phyloP scores from a whole-genome alignment of 2,888 invertebrate genomes.

The Invenusta paracnida region DNA sequence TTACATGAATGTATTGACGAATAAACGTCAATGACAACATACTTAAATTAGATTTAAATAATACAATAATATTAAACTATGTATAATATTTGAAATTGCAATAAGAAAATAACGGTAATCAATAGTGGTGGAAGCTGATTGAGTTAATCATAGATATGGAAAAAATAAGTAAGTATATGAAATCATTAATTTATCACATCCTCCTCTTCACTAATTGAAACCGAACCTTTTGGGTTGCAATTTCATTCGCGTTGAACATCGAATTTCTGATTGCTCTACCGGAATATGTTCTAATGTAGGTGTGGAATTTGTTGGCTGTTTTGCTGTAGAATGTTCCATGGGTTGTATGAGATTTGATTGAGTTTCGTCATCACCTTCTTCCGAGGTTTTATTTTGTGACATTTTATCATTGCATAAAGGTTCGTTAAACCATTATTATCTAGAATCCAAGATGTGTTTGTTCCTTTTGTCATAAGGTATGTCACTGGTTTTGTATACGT shows the following conservation, averaged over 20 bases:
- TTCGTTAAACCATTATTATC: slow-evolving; percentile 14
- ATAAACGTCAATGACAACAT: slow-evolving; percentile 8
- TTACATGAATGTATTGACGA: neutral
- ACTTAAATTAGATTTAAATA: slow-evolving; percentile 1
- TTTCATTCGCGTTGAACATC: slow-evolving; percentile 7
- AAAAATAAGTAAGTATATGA: slow-evolving; percentile 3
- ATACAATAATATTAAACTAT: neutral
- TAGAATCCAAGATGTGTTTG: slow-evolving; percentile 34
- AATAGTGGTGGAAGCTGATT: neutral
- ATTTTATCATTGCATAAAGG: neutral
- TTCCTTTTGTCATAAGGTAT: slow-evolving; percentile 37
- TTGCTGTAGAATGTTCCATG: neutral
- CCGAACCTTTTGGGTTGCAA: neutral
- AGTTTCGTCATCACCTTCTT: slow-evolving; percentile 17
- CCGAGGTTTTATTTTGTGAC: neutral
- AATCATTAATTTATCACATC: neutral
- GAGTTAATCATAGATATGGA: neutral
- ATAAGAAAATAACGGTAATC: neutral
- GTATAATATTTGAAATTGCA: slow-evolving; percentile 1
- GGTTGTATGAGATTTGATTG: slow-evolving; percentile 16
- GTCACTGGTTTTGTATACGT: neutral
- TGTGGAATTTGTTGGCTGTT: neutral
- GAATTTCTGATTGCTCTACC: slow-evolving; percentile 4
- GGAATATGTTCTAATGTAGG: slow-evolving; percentile 6
- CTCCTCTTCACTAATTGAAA: slow-evolving; percentile 8